Conservation (phyloP, 2,888 invertebrate species). For the Meloe dianella region DNA sequence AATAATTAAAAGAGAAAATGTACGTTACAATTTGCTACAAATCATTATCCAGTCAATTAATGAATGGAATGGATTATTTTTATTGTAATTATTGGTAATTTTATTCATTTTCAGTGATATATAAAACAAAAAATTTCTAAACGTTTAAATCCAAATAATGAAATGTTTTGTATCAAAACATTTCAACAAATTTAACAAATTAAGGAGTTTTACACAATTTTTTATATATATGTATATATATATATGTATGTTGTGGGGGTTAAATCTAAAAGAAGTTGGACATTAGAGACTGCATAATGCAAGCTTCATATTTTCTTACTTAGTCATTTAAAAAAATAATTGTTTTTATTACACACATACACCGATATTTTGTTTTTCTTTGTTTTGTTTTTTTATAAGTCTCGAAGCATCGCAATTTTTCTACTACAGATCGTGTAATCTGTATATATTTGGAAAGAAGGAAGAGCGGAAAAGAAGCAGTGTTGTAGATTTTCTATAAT, state of each 20-base stretch:
- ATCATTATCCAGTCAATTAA: constrained; percentile 10
- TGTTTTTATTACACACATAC: constrained; percentile 25
- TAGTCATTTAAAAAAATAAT: constrained; percentile 26
- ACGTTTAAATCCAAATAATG: constrained; percentile 21
- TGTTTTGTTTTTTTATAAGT: constrained; percentile 14
- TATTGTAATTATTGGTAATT: constrained; percentile 21
- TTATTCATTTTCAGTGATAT: constrained; percentile 25
- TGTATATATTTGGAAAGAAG: constrained; percentile 16
- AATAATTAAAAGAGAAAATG: neutral
- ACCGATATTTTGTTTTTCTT: constrained; percentile 3
- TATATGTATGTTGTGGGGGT: neutral
- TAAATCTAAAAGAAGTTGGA: constrained; percentile 17
- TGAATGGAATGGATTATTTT: constrained; percentile 29
- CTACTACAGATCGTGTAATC: constrained; percentile 41
- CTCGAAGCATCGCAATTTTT: constrained; percentile 40
- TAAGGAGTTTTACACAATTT: constrained; percentile 19
- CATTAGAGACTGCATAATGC: constrained; percentile 37
- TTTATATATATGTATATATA: constrained; percentile 20
- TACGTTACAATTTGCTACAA: neutral
- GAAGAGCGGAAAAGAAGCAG: constrained; percentile 25
- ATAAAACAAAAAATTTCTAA: constrained; percentile 31
- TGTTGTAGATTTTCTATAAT: constrained; percentile 57
- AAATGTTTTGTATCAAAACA: constrained; percentile 52
- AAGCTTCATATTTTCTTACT: constrained; percentile 43
- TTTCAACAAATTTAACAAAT: constrained; percentile 10